Evolutionary conservation across 2,797 vertebrate species (phyloP).

Genomic region (Ctenochaetus hawaiiensis): DNA sequence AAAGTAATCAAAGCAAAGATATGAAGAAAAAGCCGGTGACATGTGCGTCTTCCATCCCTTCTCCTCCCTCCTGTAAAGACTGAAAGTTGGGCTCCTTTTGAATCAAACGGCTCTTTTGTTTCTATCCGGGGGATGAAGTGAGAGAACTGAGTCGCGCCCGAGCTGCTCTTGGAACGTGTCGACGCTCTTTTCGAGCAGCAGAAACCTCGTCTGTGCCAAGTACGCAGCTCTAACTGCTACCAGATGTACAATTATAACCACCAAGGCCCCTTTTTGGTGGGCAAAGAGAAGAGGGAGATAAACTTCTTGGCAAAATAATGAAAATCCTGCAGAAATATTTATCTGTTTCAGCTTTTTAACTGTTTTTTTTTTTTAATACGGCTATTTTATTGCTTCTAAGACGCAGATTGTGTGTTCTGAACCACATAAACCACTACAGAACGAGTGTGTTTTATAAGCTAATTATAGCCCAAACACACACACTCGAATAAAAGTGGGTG

Average conservation of each 20-base stretch:
- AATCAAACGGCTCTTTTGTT: constrained; percentile 58
- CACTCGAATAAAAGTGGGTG: constrained; percentile 35
- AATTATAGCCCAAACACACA: constrained; percentile 56
- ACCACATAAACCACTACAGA: constrained; percentile 53
- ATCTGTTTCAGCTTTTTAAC: constrained; percentile 59
- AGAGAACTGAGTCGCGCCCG: constrained; percentile 26
- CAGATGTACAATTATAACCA: constrained; percentile 80
- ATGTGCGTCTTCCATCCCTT: background rate
- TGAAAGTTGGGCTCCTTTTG: constrained; percentile 31
- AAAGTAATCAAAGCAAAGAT: constrained; percentile 22
- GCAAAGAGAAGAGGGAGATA: constrained; percentile 58
- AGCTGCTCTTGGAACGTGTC: constrained; percentile 53
- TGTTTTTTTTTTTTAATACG: constrained; percentile 31
- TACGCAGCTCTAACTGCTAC: constrained; percentile 72
- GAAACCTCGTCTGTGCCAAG: constrained; percentile 65
- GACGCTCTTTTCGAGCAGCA: constrained; percentile 43
- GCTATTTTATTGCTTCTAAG: constrained; percentile 56
- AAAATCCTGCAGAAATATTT: constrained; percentile 70
- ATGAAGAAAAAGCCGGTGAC: constrained; percentile 8
- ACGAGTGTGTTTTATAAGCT: constrained; percentile 61
- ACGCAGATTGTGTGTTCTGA: constrained; percentile 48
- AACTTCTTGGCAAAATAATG: constrained; percentile 60
- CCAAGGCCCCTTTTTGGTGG: constrained; percentile 50
- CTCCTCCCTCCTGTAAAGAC: constrained; percentile 17
- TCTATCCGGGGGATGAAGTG: constrained; percentile 39